phyloP scores from a whole-genome alignment of 1,140 invertebrate genomes.

The Platyscapa corneri region DNA sequence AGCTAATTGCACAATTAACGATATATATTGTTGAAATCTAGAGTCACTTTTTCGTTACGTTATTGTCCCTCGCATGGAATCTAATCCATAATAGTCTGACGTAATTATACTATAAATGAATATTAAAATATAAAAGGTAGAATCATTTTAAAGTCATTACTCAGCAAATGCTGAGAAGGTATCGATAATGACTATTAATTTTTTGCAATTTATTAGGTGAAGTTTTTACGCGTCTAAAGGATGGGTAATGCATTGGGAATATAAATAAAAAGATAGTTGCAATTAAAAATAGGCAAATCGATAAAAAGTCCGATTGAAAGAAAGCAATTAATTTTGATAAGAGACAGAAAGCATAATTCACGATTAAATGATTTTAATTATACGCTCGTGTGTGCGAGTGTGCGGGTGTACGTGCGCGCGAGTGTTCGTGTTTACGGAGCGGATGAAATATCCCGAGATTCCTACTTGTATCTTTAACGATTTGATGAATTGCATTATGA shows the following conservation, averaged over 20 bases:
- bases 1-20: neutral
- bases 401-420: neutral
- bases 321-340: neutral
- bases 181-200: constrained; percentile 8
- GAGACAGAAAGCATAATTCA: neutral
- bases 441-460: neutral
- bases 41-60: neutral
- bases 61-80: neutral
- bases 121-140: neutral
- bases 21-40: neutral
- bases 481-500: constrained; percentile 6
- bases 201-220: constrained; percentile 3
- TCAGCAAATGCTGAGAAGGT: neutral
- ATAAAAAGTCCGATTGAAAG: neutral
- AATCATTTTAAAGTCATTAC: neutral
- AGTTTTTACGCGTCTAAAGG: neutral
- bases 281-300: constrained; percentile 1
- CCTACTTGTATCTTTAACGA: neutral
- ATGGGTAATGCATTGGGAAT: neutral
- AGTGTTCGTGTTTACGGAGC: neutral
- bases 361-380: neutral
- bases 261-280: neutral
- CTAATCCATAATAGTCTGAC: neutral
- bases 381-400: too few relatives aligned
- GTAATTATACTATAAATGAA: constrained; percentile 5